A percentile compares a stretch with the other conserved stretches of the same genome.
Conservation (phyloP, 37 sponge, comb jelly and placozoan genomes). For the Geodia barretti region DNA sequence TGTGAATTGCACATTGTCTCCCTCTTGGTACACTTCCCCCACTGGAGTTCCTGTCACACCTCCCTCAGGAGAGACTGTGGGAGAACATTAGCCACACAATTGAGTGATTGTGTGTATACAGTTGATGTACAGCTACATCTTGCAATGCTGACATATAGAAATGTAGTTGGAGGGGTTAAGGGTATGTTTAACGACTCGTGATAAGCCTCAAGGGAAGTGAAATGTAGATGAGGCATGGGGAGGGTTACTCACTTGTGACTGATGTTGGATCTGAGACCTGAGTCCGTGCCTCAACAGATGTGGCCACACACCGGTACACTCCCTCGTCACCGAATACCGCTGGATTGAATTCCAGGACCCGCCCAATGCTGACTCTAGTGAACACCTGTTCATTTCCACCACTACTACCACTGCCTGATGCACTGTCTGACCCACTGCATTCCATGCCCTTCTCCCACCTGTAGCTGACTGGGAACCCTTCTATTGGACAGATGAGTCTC, state of each 20-base stretch:
- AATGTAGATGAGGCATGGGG: too few relatives aligned
- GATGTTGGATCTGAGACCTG: background rate
- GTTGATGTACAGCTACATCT: background rate
- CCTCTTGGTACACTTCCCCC: background rate
- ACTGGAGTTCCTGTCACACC: background rate
- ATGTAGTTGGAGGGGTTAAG: background rate
- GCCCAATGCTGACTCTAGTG: too few relatives aligned
- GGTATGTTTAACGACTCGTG: background rate
- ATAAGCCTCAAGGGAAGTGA: background rate
- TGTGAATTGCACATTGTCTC: background rate
- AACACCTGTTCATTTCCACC: too few relatives aligned
- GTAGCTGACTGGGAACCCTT: slow-evolving; percentile 11
- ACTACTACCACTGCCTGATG: background rate
- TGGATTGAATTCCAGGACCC: background rate
- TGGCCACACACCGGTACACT: background rate
- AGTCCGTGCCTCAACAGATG: background rate
- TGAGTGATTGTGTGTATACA: background rate
- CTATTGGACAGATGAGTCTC: slow-evolving; percentile 2
- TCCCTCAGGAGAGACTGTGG: slow-evolving; percentile 25
- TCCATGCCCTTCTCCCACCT: background rate
- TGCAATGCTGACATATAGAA: background rate
- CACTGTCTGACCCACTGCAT: background rate
- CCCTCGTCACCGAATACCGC: background rate
- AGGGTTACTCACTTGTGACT: background rate
- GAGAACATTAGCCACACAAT: background rate